Base-by-base conservation (phyloP, 53 echinoderm and acorn worm species). In the Arbacia lixula region DNA sequence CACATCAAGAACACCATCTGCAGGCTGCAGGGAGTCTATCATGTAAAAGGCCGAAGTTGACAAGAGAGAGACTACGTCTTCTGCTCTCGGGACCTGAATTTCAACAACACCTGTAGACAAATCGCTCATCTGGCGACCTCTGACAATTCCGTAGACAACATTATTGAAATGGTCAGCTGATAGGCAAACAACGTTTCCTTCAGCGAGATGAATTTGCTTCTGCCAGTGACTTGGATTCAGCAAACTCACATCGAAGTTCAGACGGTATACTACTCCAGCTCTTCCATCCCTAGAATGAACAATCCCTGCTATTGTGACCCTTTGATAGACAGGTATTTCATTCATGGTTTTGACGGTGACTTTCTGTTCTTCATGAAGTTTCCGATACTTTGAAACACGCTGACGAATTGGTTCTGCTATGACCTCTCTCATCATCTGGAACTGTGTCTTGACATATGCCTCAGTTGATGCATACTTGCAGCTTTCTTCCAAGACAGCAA, bases 1-100 rank as follows among this genome's bases (percentile, higher is more conserved):
- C 24, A 94, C 92, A 46, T 92, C 90, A 28, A 92, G 67, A 32
- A 90, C 90, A 24, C 93, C 91, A 60, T 94, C 97, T 84, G 85
- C 90, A 11, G 67, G 85, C 40, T 87, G 84, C 29, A 65, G 69
- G 9, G 92, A 88, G 64, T 96, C 96, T 2, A 88, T 94, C 96
- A 96, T 96, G 76, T 66, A 34, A 46, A 94, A 92, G 8, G 42
- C 46, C 19, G 25, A 29, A 32, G 6, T 27, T 16, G 64, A 29
- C 39, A 81, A 21, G 20, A 81, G 82, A 17, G 21, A 14, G n/a
- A 46, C 82, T 30, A 81, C 64, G 43, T 81, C 82, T n/a, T 64
- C 63, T n/a, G 43, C 51, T 16, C 49, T 5, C 46, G 82, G 82
- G 11, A 81, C 20, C 1, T 33, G 64, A 17, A 97, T 21, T 17